These are phyloP conservation scores for Minunthozetes semirufus DNA, from an alignment of 2,888 invertebrate genomes.

Conservation along the genomic window DNA sequence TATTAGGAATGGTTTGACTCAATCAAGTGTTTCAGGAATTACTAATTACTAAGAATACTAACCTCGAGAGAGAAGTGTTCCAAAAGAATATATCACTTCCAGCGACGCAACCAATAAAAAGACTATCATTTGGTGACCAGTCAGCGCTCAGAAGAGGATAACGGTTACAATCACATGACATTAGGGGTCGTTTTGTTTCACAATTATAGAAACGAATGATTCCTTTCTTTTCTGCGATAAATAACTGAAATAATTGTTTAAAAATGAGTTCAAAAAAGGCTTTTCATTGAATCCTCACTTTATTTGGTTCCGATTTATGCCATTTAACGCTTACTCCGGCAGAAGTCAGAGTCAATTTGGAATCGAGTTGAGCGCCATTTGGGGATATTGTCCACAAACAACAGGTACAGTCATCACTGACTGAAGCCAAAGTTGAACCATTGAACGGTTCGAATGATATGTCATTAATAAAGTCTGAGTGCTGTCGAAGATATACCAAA, in stretches of 20 bases:
- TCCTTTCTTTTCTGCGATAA: conserved; percentile 70
- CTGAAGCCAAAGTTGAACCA: conserved; percentile 63
- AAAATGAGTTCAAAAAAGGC: background rate
- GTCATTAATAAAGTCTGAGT: conserved; percentile 63
- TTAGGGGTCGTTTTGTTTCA: conserved; percentile 55
- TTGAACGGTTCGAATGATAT: conserved; percentile 61
- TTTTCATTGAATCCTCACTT: conserved; percentile 46
- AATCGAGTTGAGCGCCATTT: conserved; percentile 49
- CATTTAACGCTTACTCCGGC: conserved; percentile 58
- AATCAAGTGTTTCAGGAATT: no score
- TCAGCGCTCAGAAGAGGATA: conserved; percentile 64
- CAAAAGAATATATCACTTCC: conserved; percentile 62
- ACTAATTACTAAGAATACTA: no score
- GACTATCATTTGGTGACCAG: conserved; percentile 61
- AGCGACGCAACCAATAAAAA: conserved; percentile 58
- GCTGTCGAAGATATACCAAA: conserved; percentile 50
- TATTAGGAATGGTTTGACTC: no score
- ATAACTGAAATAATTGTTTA: conserved; percentile 49
- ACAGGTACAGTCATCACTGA: conserved; percentile 68
- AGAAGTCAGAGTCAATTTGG: conserved; percentile 59
- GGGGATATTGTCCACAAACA: conserved; percentile 56
- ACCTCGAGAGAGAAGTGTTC: conserved; percentile 63
- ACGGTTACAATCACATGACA: conserved; percentile 50
- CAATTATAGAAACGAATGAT: conserved; percentile 65
- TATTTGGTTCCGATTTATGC: conserved; percentile 63